Evolutionary conservation across 2,888 invertebrate species (phyloP), one percentile per base, ranked within the genome.

Genomic region (Heliconius sara): DNA sequence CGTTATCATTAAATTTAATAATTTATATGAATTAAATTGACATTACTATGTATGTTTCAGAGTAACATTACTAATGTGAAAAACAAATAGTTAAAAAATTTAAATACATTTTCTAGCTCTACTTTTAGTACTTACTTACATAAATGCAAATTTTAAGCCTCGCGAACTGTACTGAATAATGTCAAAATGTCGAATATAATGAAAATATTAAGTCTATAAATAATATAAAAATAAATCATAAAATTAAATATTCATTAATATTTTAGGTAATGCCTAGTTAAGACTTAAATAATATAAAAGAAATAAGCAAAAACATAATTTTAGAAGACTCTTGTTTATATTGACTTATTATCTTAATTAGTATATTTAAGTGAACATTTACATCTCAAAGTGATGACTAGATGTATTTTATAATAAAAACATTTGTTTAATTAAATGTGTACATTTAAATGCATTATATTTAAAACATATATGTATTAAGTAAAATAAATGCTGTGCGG

Each of bases 401-500:
- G 74, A 78, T 34, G 19, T 73, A 57, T 74, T 57, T 75, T 52
- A 76, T n/a, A 34, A 78, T 57, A 13, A 74, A 66, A 27, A 30
- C 10, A 66, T 68, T 43, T 39, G 16, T 74, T 67, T 74, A 66
- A 65, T 67, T 73, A 67, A 65, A 52, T 65, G 72, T 74, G 16
- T 67, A 81, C 68, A 81, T 52, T 47, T 74, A 79, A 79, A 79
- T 79, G 79, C 79, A 70, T 78, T 30, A 30, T 73, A 57, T 79
- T 75, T 22, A 70, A 74, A 70, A 79, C 76, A 78, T 77, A 57
- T 5, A 77, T 72, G 34, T 60, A 39, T 73, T 78, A 80, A 76
- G 60, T 63, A 82, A 81, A 82, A 81, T 81, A 81, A 81, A 81
- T 81, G 81, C 81, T 70, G 76, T 60, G 65, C 10, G 27, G 10